A percentile compares a stretch with the other conserved stretches of the same genome.
Evolutionary conservation across 2,113 vertebrate genomes (phyloP).

Genomic region (Eolophus roseicapilla): DNA sequence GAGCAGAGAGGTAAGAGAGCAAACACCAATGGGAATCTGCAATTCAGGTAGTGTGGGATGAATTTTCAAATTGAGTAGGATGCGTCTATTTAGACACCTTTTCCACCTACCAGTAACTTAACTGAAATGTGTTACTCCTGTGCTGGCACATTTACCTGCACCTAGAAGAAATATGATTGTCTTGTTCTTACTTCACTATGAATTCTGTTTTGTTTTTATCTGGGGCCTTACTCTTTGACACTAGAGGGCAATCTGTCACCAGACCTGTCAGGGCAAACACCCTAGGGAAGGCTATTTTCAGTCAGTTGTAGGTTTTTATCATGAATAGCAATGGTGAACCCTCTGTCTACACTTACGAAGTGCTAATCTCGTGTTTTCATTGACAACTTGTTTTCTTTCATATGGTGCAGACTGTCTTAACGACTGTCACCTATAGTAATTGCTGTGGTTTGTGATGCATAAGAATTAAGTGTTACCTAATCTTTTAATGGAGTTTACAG

Average conservation of each 20-base stretch:
- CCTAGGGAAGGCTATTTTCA: not conserved
- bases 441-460: not conserved
- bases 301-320: not conserved
- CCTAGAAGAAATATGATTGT: not conserved
- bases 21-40: not conserved
- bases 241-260: conserved; percentile 7
- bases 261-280: not conserved
- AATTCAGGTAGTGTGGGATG: not conserved
- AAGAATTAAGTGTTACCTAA: not conserved
- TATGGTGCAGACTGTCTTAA: not conserved
- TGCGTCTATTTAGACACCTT: not conserved
- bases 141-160: not conserved
- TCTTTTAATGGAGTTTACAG: not conserved
- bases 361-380: not conserved
- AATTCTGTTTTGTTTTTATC: not conserved
- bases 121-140: not conserved
- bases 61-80: not conserved
- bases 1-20: not conserved
- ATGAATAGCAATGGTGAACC: not conserved
- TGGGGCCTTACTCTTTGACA: not conserved
- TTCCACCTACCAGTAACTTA: not conserved
- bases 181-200: not conserved
- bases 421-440: not conserved
- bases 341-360: not conserved
- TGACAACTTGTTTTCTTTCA: not conserved